These are phyloP conservation scores for Axinella damicornis DNA, from an alignment of 37 sponge, comb jelly and placozoan species.

Conservation along the genomic window DNA sequence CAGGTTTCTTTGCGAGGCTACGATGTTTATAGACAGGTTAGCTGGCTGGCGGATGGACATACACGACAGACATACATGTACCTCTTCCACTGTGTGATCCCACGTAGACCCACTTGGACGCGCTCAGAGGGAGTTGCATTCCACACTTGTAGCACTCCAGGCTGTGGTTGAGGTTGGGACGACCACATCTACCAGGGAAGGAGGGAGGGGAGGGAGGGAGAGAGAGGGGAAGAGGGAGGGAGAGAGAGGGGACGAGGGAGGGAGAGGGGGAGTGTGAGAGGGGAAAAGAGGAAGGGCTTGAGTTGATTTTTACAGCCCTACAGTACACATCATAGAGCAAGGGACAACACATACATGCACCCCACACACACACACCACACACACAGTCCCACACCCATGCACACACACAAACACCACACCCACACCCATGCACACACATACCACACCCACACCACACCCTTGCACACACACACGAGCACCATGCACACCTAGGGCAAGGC, in stretches of 20 bases:
- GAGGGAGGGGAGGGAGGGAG: background rate
- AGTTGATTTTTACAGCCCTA: no score
- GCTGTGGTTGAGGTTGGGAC: slow-evolving; percentile 77
- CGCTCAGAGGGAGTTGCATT: slow-evolving; percentile 31
- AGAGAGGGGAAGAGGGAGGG: background rate
- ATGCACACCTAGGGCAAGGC: slow-evolving; percentile 19
- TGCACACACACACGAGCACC: no score
- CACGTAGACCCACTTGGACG: slow-evolving; percentile 49
- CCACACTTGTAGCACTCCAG: slow-evolving; percentile 84
- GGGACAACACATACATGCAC: no score
- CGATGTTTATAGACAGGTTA: background rate
- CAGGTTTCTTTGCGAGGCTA: background rate
- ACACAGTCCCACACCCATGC: no score
- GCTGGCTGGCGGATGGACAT: background rate
- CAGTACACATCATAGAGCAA: no score
- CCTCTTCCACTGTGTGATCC: slow-evolving; percentile 34
- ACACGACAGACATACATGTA: background rate
- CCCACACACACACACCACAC: no score
- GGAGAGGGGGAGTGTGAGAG: background rate
- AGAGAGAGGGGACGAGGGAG: background rate
- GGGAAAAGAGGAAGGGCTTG: background rate
- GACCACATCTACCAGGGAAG: slow-evolving; percentile 38
- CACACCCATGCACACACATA: no score
- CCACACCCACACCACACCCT: no score
- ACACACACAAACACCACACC: no score